These are phyloP conservation scores for Polylopha cassiicola DNA, from an alignment of 2,888 invertebrate species.

Conservation along the genomic window DNA sequence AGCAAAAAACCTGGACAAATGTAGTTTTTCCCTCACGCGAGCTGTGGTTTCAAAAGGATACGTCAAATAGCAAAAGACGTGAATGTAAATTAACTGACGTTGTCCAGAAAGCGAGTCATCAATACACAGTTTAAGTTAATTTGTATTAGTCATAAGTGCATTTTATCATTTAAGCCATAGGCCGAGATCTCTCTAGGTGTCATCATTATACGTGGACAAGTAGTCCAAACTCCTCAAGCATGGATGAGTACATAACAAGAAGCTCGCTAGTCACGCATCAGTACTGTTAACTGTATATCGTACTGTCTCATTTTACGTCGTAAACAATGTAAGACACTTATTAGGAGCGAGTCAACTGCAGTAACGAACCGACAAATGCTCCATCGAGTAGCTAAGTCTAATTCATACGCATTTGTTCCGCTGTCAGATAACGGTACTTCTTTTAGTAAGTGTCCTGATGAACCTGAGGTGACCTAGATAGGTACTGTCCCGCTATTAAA, in stretches of 20 bases:
- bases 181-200: conserved; percentile 10
- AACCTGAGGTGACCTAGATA: conserved; percentile 25
- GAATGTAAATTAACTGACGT: conserved; percentile 10
- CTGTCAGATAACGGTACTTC: conserved; percentile 35
- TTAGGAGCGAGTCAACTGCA: conserved; percentile 17
- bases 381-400: conserved; percentile 34
- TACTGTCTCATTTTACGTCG: conserved; percentile 5
- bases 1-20: conserved; percentile 9
- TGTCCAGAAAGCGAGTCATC: not conserved
- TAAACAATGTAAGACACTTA: conserved; percentile 11
- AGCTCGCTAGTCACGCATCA: conserved; percentile 17
- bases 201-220: conserved; percentile 12
- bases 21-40: conserved; percentile 11
- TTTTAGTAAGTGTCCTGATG: conserved; percentile 32
- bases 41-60: conserved; percentile 1
- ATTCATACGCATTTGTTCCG: conserved; percentile 44
- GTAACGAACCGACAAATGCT: conserved; percentile 22
- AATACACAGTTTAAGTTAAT: no score
- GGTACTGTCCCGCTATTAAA: conserved; percentile 14
- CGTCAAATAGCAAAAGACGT: conserved; percentile 8
- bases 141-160: no score
- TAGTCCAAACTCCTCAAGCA: conserved; percentile 17
- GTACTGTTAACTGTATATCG: conserved; percentile 16
- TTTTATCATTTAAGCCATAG: no score
- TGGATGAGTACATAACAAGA: conserved; percentile 14